Evolutionary conservation across 1,140 invertebrate genomes (phyloP).

Genomic region (Drosophila nannoptera): DNA sequence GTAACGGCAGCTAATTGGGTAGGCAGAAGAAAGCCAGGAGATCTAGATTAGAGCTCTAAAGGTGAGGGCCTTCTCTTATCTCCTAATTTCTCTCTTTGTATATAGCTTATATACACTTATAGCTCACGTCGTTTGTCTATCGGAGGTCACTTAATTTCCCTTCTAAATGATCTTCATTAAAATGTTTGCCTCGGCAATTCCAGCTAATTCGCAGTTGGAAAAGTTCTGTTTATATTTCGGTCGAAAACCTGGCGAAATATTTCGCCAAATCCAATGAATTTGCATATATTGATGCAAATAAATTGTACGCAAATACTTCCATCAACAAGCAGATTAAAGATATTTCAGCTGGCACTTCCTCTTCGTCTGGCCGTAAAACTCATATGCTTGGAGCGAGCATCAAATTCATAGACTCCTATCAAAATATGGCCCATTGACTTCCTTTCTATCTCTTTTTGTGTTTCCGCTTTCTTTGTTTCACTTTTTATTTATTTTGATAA

Average conservation of each 20-base stretch:
- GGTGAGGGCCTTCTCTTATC: no score
- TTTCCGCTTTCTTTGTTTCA: background rate
- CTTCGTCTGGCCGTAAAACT: slow-evolving; percentile 7
- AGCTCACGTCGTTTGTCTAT: background rate
- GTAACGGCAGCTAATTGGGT: background rate
- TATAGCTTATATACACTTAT: no score
- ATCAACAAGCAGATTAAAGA: slow-evolving; percentile 12
- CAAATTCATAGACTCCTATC: background rate
- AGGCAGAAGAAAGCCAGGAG: background rate
- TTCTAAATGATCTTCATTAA: background rate
- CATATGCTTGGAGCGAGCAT: slow-evolving; percentile 21
- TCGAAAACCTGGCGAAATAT: slow-evolving; percentile 1
- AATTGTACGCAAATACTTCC: background rate
- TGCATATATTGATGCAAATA: background rate
- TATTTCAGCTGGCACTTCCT: slow-evolving; percentile 6
- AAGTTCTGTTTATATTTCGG: background rate
- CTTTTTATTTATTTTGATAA: slow-evolving; percentile 44
- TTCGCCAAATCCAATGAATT: background rate
- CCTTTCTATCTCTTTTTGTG: slow-evolving; percentile 15
- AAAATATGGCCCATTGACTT: slow-evolving; percentile 30
- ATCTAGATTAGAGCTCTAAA: no score
- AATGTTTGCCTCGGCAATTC: background rate
- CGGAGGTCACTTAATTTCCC: background rate
- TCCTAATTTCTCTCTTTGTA: no score
- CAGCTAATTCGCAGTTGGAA: background rate